A percentile compares a stretch with the other conserved stretches of the same genome.
Evolutionary conservation across 2,888 invertebrate species (phyloP).

Genomic region (Trachelus troglodyta): DNA sequence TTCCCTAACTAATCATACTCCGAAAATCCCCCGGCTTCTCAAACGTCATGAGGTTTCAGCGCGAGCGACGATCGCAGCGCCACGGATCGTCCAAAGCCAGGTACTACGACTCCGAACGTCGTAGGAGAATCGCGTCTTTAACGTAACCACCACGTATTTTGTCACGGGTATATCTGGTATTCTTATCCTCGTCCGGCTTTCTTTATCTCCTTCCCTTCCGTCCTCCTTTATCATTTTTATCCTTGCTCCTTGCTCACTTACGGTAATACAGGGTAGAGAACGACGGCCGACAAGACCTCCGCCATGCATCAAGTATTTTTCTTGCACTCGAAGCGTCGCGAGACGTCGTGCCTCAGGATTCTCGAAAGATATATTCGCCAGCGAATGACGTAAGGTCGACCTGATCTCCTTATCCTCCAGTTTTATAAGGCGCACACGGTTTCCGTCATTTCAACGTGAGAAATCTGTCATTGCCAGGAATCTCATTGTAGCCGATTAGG

Average conservation of each 20-base stretch:
- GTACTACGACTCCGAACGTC: background rate
- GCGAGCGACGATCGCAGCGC: background rate
- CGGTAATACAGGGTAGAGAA: background rate
- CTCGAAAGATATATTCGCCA: slow-evolving; percentile 17
- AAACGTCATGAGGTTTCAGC: background rate
- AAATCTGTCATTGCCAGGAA: background rate
- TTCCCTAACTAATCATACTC: slow-evolving; percentile 8
- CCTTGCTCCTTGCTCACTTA: too few species aligned
- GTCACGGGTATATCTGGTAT: slow-evolving; percentile 42
- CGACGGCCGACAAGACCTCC: slow-evolving; percentile 7
- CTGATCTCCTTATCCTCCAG: too few species aligned
- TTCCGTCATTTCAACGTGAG: too few species aligned
- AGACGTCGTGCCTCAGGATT: too few species aligned
- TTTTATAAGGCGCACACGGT: too few species aligned
- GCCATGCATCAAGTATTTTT: slow-evolving; percentile 25
- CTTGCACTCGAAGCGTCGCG: slow-evolving; percentile 9
- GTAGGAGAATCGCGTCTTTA: too few species aligned
- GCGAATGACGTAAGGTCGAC: background rate
- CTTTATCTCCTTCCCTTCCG: too few species aligned
- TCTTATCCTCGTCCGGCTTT: too few species aligned
- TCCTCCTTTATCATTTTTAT: too few species aligned
- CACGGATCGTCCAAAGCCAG: background rate
- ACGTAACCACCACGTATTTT: slow-evolving; percentile 29
- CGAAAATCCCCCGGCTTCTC: background rate
- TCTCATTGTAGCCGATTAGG: slow-evolving; percentile 1